These are phyloP conservation scores for Propithecus perrieri DNA, from an alignment of 2,797 vertebrate genomes.

Conservation along the genomic window DNA sequence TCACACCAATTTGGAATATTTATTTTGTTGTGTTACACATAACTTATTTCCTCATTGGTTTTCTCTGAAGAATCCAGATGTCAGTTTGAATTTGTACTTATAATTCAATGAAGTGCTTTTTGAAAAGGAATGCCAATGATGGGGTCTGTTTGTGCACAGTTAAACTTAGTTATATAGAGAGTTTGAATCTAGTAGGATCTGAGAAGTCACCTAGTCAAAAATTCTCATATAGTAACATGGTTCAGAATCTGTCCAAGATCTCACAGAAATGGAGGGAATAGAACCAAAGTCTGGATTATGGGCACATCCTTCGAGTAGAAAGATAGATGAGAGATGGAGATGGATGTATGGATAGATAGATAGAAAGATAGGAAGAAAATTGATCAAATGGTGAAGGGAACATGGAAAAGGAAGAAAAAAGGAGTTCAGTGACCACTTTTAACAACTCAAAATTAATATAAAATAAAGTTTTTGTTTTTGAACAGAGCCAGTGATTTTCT, in stretches of 20 bases:
- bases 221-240: background rate
- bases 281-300: background rate
- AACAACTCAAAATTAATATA: background rate
- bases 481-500: background rate
- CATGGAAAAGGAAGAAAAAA: background rate
- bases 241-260: background rate
- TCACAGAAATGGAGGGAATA: background rate
- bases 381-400: background rate
- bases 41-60: constrained; percentile 41
- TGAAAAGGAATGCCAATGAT: background rate
- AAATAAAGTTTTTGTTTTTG: background rate
- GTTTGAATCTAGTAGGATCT: background rate
- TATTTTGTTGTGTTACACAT: constrained; percentile 17
- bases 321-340: background rate
- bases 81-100: background rate
- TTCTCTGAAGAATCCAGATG: constrained; percentile 14
- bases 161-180: background rate
- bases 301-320: background rate
- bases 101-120: constrained; percentile 30
- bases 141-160: background rate
- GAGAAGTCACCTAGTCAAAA: background rate
- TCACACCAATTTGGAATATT: constrained; percentile 49
- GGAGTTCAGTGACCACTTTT: background rate
- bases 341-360: background rate
- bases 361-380: fast-evolving